A percentile compares a stretch with the other conserved stretches of the same genome.
These are phyloP conservation scores for Sebastiscus albofasciatus DNA, from an alignment of 2,797 vertebrate species.

Conservation along the genomic window DNA sequence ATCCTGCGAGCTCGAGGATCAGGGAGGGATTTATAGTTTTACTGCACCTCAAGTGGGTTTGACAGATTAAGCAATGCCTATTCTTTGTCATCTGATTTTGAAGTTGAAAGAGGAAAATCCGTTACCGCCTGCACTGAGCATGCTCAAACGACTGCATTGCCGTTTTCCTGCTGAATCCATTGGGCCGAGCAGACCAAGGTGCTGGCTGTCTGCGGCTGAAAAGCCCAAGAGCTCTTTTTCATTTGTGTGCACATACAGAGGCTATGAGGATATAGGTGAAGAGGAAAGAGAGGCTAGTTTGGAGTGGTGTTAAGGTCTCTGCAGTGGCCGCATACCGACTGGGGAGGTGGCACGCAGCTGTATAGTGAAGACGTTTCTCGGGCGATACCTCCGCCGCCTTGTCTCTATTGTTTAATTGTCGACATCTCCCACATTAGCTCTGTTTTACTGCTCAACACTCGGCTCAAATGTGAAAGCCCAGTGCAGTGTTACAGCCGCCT, in stretches of 20 bases:
- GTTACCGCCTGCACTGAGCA: background rate
- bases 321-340: constrained; percentile 31
- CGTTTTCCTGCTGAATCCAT: background rate
- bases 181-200: constrained; percentile 18
- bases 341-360: constrained; percentile 47
- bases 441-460: constrained; percentile 16
- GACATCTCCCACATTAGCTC: constrained; percentile 6
- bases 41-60: constrained; percentile 48
- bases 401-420: constrained; percentile 30
- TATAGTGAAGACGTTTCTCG: constrained; percentile 46
- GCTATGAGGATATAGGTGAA: background rate
- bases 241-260: constrained; percentile 5
- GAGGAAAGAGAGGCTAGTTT: background rate
- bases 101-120: constrained; percentile 44
- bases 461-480: background rate
- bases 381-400: constrained; percentile 26
- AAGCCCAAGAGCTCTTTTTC: constrained; percentile 25
- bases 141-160: constrained; percentile 17
- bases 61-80: constrained; percentile 60
- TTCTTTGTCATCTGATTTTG: constrained; percentile 59
- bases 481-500: background rate
- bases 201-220: constrained; percentile 9
- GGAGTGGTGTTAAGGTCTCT: background rate
- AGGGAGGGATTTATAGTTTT: constrained; percentile 56
- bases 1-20: constrained; percentile 57